Conservation (phyloP, 2,113 vertebrate genomes). For the Campylomormyrus tamandua region DNA sequence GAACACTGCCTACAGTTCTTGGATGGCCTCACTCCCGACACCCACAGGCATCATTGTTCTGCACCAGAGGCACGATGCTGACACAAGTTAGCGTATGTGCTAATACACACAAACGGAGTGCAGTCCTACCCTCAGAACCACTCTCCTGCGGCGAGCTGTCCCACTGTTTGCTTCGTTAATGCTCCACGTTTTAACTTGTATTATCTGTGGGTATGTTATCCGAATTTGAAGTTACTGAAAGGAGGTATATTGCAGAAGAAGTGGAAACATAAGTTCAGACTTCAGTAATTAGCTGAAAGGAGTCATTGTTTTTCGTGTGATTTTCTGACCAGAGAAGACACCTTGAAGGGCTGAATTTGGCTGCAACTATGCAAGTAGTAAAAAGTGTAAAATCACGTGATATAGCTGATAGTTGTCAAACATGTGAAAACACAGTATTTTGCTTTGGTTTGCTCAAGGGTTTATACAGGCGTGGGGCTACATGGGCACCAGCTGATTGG, state of each 20-base stretch:
- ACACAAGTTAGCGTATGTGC: slow-evolving; percentile 26
- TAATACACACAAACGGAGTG: slow-evolving; percentile 21
- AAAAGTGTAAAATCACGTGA: not conserved
- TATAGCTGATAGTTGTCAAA: not conserved
- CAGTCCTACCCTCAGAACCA: not conserved
- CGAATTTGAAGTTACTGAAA: not conserved
- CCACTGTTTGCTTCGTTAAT: not conserved
- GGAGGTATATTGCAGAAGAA: not conserved
- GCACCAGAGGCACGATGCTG: slow-evolving; percentile 19
- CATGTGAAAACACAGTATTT: not conserved
- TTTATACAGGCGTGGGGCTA: not conserved
- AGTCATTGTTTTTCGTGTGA: not conserved
- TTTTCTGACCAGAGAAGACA: not conserved
- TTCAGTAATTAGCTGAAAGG: not conserved
- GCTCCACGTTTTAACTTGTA: not conserved
- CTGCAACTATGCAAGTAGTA: not conserved
- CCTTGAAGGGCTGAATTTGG: not conserved
- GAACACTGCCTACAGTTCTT: slow-evolving; percentile 36
- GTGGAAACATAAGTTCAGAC: not conserved
- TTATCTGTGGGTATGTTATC: not conserved
- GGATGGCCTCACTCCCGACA: slow-evolving; percentile 31
- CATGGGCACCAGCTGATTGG: not conserved
- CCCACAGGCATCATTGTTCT: slow-evolving; percentile 27
- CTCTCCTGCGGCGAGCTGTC: not conserved
- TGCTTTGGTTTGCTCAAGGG: slow-evolving; percentile 20